Conservation (phyloP, 2,797 vertebrate genomes). For the Echeneis naucrates region DNA sequence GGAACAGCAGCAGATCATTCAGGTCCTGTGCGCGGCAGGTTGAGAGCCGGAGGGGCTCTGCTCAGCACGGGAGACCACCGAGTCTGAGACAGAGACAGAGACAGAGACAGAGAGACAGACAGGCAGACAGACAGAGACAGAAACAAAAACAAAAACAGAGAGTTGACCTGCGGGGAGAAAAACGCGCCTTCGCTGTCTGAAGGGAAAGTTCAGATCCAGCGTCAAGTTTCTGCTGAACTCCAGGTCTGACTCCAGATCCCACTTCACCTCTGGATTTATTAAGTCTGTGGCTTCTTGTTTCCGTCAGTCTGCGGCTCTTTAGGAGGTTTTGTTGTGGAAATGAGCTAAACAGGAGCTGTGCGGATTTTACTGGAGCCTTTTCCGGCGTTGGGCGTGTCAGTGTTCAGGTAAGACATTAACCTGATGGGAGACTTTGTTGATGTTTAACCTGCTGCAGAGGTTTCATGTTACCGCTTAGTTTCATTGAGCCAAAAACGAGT, state of each 20-base stretch:
- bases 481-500: neutral
- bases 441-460: neutral
- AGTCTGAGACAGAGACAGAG: neutral
- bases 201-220: no score
- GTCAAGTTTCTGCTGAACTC: no score
- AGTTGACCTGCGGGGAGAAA: no score
- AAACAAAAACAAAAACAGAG: no score
- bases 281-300: neutral
- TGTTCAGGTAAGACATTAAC: constrained; percentile 59
- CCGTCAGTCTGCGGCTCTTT: neutral
- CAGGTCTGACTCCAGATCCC: no score
- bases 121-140: neutral
- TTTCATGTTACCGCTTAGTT: neutral
- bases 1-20: constrained; percentile 13
- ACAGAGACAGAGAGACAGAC: no score
- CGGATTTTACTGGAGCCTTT: constrained; percentile 12
- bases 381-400: constrained; percentile 55
- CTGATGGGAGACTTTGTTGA: constrained; percentile 2
- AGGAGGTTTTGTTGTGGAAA: neutral
- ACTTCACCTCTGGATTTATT: neutral
- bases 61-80: neutral
- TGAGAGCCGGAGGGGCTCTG: no score
- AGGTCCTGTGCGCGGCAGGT: neutral
- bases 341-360: constrained; percentile 44
- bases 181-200: no score